Evolutionary conservation across 2,888 invertebrate species (phyloP).

Genomic region (Andrena minutula): DNA sequence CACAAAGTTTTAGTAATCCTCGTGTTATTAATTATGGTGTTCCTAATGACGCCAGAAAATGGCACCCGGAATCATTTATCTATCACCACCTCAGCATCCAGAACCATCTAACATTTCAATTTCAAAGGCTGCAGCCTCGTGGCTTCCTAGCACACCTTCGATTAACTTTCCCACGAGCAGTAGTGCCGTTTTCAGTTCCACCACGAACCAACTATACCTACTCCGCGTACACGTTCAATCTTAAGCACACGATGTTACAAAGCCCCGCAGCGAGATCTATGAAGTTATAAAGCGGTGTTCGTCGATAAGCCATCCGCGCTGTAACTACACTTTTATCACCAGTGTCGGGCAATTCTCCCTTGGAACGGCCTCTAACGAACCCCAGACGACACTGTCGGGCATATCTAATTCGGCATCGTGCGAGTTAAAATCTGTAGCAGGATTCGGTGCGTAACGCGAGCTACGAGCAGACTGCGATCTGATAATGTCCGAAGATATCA

Average conservation of each 20-base stretch:
- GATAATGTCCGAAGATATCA: conserved; percentile 50
- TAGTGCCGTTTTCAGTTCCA: no score
- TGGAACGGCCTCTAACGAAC: conserved; percentile 30
- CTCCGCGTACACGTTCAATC: background rate
- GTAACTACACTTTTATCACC: conserved; percentile 8
- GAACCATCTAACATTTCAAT: no score
- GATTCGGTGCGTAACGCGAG: conserved; percentile 35
- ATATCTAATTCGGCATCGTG: conserved; percentile 30
- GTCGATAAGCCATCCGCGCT: background rate
- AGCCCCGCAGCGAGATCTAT: background rate
- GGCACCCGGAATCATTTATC: no score
- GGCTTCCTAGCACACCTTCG: no score
- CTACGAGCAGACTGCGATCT: conserved; percentile 44
- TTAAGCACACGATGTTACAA: background rate
- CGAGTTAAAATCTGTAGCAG: conserved; percentile 29
- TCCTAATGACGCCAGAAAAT: no score
- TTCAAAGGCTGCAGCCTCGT: no score
- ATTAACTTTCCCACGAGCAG: no score
- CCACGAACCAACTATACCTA: no score
- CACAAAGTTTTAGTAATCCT: no score
- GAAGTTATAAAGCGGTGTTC: conserved; percentile 3
- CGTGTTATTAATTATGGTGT: no score
- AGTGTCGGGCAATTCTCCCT: background rate
- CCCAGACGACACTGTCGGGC: conserved; percentile 2
- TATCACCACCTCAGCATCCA: no score